phyloP scores from a whole-genome alignment of 2,113 vertebrate genomes.

The Ellobius talpinus region DNA sequence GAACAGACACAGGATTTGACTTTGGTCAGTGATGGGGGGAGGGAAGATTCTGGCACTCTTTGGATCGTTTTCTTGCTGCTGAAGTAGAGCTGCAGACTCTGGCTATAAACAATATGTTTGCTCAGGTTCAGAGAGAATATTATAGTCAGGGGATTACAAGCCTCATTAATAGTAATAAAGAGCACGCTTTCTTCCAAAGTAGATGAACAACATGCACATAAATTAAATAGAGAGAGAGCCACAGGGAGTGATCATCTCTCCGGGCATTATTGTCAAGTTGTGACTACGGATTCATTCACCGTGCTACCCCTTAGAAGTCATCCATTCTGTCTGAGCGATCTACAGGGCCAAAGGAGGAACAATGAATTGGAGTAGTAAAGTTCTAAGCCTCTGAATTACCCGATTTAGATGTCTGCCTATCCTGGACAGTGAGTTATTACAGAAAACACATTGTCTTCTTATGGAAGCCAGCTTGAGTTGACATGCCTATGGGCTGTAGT shows the following conservation, averaged over 20 bases:
- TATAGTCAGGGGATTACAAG: conserved; percentile 67
- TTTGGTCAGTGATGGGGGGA: neutral
- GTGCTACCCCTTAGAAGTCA: neutral
- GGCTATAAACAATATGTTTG: conserved; percentile 68
- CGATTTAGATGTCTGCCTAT: neutral
- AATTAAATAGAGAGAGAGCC: conserved; percentile 42
- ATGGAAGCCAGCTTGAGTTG: neutral
- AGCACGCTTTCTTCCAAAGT: conserved; percentile 68
- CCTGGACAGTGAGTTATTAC: neutral
- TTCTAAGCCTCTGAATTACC: neutral
- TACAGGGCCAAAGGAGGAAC: neutral
- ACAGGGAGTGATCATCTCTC: neutral
- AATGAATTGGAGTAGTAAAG: neutral
- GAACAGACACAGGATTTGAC: neutral
- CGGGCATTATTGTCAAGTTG: neutral
- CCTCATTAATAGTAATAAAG: conserved; percentile 79
- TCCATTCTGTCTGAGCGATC: neutral
- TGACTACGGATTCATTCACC: neutral
- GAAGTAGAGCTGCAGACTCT: conserved; percentile 28
- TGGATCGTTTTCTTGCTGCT: conserved; percentile 23
- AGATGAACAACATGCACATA: conserved; percentile 53
- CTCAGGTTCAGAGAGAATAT: conserved; percentile 66
- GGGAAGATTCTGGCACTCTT: neutral
- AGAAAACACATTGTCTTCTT: neutral
- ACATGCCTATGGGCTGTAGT: neutral